These are phyloP conservation scores for Synanceia verrucosa DNA, from an alignment of 2,797 vertebrate genomes.

Conservation along the genomic window DNA sequence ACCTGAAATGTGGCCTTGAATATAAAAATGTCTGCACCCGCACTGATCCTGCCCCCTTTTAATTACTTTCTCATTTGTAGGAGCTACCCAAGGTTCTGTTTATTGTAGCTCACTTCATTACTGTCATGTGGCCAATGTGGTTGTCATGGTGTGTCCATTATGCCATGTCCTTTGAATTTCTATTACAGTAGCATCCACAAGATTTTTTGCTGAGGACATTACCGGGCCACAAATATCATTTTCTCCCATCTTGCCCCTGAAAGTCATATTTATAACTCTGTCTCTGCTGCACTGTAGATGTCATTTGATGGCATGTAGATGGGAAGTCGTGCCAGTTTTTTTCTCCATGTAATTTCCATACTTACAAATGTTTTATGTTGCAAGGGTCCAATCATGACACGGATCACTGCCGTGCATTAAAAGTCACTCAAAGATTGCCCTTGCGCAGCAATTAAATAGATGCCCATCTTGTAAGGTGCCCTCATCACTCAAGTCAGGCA, in stretches of 20 bases:
- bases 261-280: conserved; percentile 42
- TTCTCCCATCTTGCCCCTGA: conserved; percentile 38
- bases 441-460: conserved; percentile 25
- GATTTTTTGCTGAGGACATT: conserved; percentile 48
- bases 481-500: neutral
- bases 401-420: conserved; percentile 10
- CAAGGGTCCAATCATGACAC: neutral
- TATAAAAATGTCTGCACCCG: conserved; percentile 53
- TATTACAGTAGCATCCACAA: conserved; percentile 69
- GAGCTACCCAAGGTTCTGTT: conserved; percentile 74
- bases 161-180: conserved; percentile 71
- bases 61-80: conserved; percentile 78
- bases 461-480: neutral
- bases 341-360: neutral
- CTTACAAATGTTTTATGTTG: neutral
- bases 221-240: conserved; percentile 43
- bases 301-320: conserved; percentile 11
- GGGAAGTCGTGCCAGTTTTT: neutral
- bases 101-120: conserved; percentile 76
- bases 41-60: conserved; percentile 58
- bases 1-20: conserved; percentile 63
- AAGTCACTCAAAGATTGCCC: conserved; percentile 1
- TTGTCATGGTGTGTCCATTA: conserved; percentile 76
- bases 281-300: neutral
- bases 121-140: conserved; percentile 69